Conservation (phyloP, 2,113 vertebrate species). For the Otis tarda region DNA sequence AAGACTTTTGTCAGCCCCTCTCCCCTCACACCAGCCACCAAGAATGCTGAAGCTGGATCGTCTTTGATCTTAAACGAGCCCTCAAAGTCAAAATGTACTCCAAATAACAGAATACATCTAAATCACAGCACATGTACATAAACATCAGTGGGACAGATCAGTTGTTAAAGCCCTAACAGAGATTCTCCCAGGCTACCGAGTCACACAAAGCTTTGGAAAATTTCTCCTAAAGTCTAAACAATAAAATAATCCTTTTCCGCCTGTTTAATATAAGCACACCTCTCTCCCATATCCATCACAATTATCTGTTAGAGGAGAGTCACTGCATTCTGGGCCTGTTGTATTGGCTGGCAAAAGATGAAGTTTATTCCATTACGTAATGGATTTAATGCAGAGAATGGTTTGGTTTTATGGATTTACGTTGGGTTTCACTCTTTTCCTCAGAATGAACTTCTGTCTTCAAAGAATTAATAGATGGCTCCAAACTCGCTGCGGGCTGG, state of each 20-base stretch:
- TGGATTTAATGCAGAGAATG: not conserved
- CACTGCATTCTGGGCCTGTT: not conserved
- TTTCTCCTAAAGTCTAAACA: not conserved
- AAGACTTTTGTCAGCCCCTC: not conserved
- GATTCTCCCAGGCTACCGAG: not conserved
- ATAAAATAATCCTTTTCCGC: not conserved
- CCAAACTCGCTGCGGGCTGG: accelerated
- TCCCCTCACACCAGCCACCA: not conserved
- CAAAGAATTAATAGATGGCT: not conserved
- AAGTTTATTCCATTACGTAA: not conserved
- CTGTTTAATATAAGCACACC: not conserved
- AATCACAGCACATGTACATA: not conserved
- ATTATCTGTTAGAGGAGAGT: not conserved
- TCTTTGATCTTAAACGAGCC: not conserved
- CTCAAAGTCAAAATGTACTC: not conserved
- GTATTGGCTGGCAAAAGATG: not conserved
- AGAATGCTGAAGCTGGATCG: not conserved
- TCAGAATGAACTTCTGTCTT: not conserved
- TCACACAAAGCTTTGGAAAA: not conserved
- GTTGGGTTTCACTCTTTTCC: not conserved
- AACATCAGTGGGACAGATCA: not conserved
- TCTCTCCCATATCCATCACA: not conserved
- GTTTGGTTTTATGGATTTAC: not conserved
- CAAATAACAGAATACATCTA: not conserved
- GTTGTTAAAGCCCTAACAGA: not conserved